Evolutionary conservation across 2,797 vertebrate genomes (phyloP).

Genomic region (Nothura maculosa): DNA sequence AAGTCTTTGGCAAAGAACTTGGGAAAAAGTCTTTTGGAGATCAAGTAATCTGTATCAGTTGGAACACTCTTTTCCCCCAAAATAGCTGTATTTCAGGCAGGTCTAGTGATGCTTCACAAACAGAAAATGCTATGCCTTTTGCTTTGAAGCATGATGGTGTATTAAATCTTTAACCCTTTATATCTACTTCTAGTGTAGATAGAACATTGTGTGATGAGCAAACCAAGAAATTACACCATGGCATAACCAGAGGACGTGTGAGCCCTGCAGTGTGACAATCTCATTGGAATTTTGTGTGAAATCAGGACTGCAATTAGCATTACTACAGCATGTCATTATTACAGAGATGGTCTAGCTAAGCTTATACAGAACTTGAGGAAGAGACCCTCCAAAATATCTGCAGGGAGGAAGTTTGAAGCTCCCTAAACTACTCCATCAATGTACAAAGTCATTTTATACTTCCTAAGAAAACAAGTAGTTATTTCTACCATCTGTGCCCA

Average conservation of each 20-base stretch:
- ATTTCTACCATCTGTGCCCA: neutral
- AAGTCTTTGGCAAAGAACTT: neutral
- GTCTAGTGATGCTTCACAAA: neutral
- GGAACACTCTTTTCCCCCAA: neutral
- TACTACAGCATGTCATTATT: neutral
- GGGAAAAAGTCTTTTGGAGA: neutral
- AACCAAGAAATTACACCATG: neutral
- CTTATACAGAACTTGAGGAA: neutral
- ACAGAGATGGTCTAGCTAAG: neutral
- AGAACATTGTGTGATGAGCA: neutral
- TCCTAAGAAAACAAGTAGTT: neutral
- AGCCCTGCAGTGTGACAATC: neutral
- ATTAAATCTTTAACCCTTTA: neutral
- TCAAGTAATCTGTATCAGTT: neutral
- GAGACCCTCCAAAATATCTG: neutral
- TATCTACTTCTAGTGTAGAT: neutral
- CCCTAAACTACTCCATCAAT: neutral
- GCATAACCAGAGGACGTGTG: neutral
- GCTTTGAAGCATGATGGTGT: neutral
- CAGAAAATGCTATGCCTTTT: neutral
- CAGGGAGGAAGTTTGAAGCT: neutral
- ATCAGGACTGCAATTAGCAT: neutral
- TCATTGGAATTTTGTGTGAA: neutral
- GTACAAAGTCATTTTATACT: neutral
- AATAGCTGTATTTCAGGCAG: neutral